A percentile compares a stretch with the other conserved stretches of the same genome.
These are phyloP conservation scores for Standfussiana lucernea DNA, from an alignment of 2,888 invertebrate genomes.

Conservation along the genomic window DNA sequence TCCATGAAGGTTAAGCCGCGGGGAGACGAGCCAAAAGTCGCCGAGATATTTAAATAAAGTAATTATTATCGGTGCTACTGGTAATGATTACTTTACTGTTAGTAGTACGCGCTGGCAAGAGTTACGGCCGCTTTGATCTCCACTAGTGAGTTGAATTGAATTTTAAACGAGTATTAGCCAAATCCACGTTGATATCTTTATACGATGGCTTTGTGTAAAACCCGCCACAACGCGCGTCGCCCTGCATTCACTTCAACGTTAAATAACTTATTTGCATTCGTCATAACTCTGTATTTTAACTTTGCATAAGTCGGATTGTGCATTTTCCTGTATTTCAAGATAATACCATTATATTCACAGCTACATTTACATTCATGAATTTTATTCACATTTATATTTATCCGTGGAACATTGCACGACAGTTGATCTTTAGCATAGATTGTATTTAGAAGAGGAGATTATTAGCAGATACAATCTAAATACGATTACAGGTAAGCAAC, in stretches of 20 bases:
- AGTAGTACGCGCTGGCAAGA: slow-evolving; percentile 77
- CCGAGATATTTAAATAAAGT: slow-evolving; percentile 71
- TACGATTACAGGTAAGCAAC: slow-evolving; percentile 49
- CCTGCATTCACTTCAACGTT: slow-evolving; percentile 64
- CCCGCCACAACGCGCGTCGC: slow-evolving; percentile 34
- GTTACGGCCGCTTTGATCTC: slow-evolving; percentile 83
- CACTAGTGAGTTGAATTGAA: slow-evolving; percentile 77
- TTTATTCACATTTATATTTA: slow-evolving; percentile 57
- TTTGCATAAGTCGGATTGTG: slow-evolving; percentile 53
- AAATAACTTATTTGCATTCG: slow-evolving; percentile 67
- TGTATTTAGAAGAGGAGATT: slow-evolving; percentile 59
- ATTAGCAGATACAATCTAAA: slow-evolving; percentile 61
- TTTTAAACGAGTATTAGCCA: slow-evolving; percentile 73
- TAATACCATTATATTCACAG: slow-evolving; percentile 52
- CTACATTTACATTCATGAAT: slow-evolving; percentile 65
- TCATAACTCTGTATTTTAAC: slow-evolving; percentile 70
- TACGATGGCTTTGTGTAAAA: slow-evolving; percentile 69
- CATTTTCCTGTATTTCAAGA: slow-evolving; percentile 58
- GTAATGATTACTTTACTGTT: slow-evolving; percentile 78
- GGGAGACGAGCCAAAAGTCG: slow-evolving; percentile 70
- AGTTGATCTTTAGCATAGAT: slow-evolving; percentile 54
- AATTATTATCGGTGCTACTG: slow-evolving; percentile 70
- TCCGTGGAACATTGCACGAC: slow-evolving; percentile 44
- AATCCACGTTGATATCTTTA: slow-evolving; percentile 84
- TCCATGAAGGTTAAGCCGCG: slow-evolving; percentile 73